Evolutionary conservation across 2,888 invertebrate genomes (phyloP).

Genomic region (Drosophila nigricruria): DNA sequence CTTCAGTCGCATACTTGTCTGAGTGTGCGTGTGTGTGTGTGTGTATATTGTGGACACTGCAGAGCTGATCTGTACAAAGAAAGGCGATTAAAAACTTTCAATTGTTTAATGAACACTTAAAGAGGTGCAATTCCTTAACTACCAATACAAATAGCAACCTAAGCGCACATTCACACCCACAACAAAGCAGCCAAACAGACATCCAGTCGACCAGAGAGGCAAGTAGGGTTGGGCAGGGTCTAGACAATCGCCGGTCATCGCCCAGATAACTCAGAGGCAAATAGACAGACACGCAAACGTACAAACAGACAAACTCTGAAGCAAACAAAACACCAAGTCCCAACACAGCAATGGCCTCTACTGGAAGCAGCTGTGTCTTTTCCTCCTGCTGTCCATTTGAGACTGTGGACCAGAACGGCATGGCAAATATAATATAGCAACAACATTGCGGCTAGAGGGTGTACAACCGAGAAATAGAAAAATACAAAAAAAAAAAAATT

Average conservation of each 20-base stretch:
- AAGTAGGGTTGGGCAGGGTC: constrained; percentile 21
- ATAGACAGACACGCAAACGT: constrained; percentile 34
- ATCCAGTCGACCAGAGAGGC: background rate
- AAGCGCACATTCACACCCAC: constrained; percentile 7
- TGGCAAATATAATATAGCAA: constrained; percentile 58
- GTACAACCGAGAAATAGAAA: constrained; percentile 31
- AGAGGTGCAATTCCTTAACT: constrained; percentile 55
- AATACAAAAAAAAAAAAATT: constrained; percentile 2
- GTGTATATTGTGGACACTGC: constrained; percentile 6
- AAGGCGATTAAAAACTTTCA: constrained; percentile 71
- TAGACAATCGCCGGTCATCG: constrained; percentile 73
- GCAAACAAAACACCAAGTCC: constrained; percentile 50
- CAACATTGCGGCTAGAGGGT: constrained; percentile 62
- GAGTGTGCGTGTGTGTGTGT: background rate
- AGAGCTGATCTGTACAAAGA: constrained; percentile 26
- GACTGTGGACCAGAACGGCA: constrained; percentile 11
- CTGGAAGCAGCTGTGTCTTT: constrained; percentile 16
- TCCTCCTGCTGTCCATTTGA: constrained; percentile 1
- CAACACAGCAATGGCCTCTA: constrained; percentile 48
- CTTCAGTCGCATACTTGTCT: constrained; percentile 1
- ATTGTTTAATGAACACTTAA: constrained; percentile 78
- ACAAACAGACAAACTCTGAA: constrained; percentile 26
- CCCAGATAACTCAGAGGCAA: constrained; percentile 60
- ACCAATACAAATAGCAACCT: constrained; percentile 49
- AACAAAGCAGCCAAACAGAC: background rate